Evolutionary conservation across 1,140 invertebrate genomes (phyloP).

Genomic region (Antheraea mylitta): DNA sequence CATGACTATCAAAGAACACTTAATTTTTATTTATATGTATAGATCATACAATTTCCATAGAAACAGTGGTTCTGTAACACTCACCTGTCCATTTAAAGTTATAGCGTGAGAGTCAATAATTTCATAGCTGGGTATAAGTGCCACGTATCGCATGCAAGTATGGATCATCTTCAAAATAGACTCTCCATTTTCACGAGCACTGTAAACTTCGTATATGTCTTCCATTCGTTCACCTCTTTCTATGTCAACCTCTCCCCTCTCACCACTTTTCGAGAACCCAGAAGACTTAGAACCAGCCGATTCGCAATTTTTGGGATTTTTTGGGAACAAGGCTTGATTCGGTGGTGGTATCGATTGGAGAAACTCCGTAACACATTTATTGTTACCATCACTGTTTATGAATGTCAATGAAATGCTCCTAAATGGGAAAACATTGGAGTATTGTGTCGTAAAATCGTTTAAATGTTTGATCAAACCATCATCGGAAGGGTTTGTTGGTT

Average conservation of each 20-base stretch:
- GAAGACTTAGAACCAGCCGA: slow-evolving; percentile 61
- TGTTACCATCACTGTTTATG: slow-evolving; percentile 56
- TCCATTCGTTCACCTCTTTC: slow-evolving; percentile 23
- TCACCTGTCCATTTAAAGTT: slow-evolving; percentile 56
- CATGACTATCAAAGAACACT: too few species aligned
- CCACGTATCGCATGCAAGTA: slow-evolving; percentile 52
- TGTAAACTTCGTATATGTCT: slow-evolving; percentile 42
- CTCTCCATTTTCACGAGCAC: slow-evolving; percentile 33
- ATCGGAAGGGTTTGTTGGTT: slow-evolving; percentile 39
- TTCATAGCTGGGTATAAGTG: slow-evolving; percentile 65
- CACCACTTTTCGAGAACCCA: slow-evolving; percentile 49
- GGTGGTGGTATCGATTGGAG: slow-evolving; percentile 55
- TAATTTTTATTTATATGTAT: too few species aligned
- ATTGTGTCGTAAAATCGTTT: slow-evolving; percentile 55
- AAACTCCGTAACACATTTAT: slow-evolving; percentile 62
- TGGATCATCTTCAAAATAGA: slow-evolving; percentile 42
- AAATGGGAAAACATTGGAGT: slow-evolving; percentile 58
- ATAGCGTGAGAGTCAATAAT: slow-evolving; percentile 47
- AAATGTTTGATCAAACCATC: slow-evolving; percentile 58
- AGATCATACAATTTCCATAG: too few species aligned
- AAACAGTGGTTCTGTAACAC: slow-evolving; percentile 14
- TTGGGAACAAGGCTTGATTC: slow-evolving; percentile 38
- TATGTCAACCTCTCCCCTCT: slow-evolving; percentile 29
- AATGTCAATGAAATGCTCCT: slow-evolving; percentile 57
- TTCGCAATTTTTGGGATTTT: slow-evolving; percentile 47